Conservation (phyloP, 2,888 invertebrate species). For the Aproaerema taeniolella region DNA sequence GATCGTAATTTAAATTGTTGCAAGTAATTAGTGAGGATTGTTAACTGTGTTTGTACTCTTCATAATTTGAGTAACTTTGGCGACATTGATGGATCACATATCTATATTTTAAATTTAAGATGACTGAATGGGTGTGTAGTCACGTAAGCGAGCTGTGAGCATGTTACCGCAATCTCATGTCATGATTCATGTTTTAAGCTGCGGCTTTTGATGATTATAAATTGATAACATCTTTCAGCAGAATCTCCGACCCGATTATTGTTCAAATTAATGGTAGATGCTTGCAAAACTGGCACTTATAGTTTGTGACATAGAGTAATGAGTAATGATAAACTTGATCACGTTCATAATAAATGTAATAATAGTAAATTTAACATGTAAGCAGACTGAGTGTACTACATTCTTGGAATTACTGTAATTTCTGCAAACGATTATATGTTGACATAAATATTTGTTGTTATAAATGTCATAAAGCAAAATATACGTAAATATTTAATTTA, state of each 20-base stretch:
- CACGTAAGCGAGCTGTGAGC: slow-evolving; percentile 21
- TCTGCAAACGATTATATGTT: slow-evolving; percentile 59
- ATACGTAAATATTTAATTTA: slow-evolving; percentile 76
- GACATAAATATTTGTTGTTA: slow-evolving; percentile 63
- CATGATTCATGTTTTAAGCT: slow-evolving; percentile 28
- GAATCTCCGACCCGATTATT: slow-evolving; percentile 47
- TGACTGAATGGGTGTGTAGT: slow-evolving; percentile 36
- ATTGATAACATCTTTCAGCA: slow-evolving; percentile 40
- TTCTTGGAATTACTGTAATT: slow-evolving; percentile 37
- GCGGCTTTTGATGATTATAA: slow-evolving; percentile 41
- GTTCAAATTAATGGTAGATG: slow-evolving; percentile 44
- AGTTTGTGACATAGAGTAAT: slow-evolving; percentile 28
- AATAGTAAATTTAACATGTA: slow-evolving; percentile 4
- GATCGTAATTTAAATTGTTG: slow-evolving; percentile 66
- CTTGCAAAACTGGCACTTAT: slow-evolving; percentile 48
- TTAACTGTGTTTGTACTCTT: slow-evolving; percentile 71
- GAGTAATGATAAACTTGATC: slow-evolving; percentile 3
- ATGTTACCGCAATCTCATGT: slow-evolving; percentile 43
- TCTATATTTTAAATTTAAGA: slow-evolving; percentile 44
- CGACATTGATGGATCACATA: slow-evolving; percentile 50
- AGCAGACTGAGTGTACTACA: slow-evolving; percentile 8
- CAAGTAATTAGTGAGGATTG: slow-evolving; percentile 63
- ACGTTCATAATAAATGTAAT: slow-evolving; percentile 7
- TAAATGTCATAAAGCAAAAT: slow-evolving; percentile 68
- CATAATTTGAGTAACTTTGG: slow-evolving; percentile 38